These are phyloP conservation scores for Geodia barretti DNA, from an alignment of 37 sponge, comb jelly and placozoan genomes.

Conservation along the genomic window DNA sequence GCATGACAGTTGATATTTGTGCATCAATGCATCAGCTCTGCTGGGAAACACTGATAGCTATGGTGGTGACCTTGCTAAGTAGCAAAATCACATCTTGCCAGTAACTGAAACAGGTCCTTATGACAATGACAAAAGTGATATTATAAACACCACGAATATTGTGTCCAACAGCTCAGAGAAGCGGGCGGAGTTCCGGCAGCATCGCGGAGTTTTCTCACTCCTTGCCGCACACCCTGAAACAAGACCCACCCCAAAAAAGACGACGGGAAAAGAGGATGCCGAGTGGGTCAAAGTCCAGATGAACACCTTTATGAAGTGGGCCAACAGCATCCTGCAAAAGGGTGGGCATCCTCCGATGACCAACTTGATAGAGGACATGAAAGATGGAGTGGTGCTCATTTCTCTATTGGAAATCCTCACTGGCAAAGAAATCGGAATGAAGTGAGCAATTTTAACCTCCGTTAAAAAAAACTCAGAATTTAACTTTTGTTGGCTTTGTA, in stretches of 20 bases:
- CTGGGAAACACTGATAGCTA: no score
- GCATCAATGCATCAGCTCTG: no score
- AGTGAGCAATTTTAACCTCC: background rate
- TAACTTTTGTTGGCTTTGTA: background rate
- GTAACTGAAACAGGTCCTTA: no score
- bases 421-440: background rate
- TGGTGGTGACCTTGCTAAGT: no score
- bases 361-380: constrained; percentile 3
- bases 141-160: no score
- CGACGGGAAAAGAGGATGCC: background rate
- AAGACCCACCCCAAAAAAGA: constrained; percentile 9
- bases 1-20: no score
- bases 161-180: background rate
- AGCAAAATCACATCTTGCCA: no score
- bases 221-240: constrained; percentile 11
- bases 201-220: constrained; percentile 3
- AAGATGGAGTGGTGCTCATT: constrained; percentile 25
- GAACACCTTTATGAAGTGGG: constrained; percentile 11
- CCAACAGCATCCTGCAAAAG: constrained; percentile 1
- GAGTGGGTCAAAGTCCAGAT: constrained; percentile 18
- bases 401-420: constrained; percentile 14
- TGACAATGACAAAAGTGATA: no score
- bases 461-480: no score
- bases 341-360: background rate
- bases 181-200: background rate